Evolutionary conservation across 2,113 vertebrate genomes (phyloP), one percentile per base, ranked within the genome.

Genomic region (Menura novaehollandiae): DNA sequence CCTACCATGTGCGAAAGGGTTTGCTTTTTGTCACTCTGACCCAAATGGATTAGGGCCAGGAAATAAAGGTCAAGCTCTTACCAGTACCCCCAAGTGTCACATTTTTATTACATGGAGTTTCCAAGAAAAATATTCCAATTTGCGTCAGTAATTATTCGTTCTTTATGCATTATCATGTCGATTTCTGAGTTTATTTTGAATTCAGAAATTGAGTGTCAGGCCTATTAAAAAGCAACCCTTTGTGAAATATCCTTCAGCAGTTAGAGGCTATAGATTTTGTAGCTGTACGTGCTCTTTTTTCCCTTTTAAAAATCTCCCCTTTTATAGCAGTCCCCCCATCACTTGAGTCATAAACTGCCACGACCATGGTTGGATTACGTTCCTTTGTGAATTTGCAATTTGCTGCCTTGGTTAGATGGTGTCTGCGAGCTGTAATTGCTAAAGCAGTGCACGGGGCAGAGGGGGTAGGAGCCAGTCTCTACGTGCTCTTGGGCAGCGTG

Each of bases 51-150:
- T 84, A 89, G 88, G 96, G 95, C 96, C 96, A 97, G 96, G 88
- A 96, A 97, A 93, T 93, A 94, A 97, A 95, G 96, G 96, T 97
- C 92, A 96, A 83, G 49, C 86, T 89, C 84, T 95, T 82, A 93
- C 77, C n/a, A 93, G 92, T 81, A 94, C 69, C 95, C 88, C 85
- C 49, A 43, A 21, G 69, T 92, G 95, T 91, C 91, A 93, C 41
- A 7, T 92, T 95, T 95, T 84, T 75, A 80, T 84, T 93, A 71
- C 64, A 89, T 63, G 78, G 89, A 39, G 79, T 95, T 97, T 96
- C 93, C 94, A 94, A 89, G 77, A 89, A 82, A 97, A 97, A 95
- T 62, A 92, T 66, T 79, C 85, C 46, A 92, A 80, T 77, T 80
- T 64, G 51, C 2, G 3, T 89, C 75, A 81, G 71, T 80, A 88